phyloP scores from a whole-genome alignment of 2,113 vertebrate genomes.

The Bucco capensis region DNA sequence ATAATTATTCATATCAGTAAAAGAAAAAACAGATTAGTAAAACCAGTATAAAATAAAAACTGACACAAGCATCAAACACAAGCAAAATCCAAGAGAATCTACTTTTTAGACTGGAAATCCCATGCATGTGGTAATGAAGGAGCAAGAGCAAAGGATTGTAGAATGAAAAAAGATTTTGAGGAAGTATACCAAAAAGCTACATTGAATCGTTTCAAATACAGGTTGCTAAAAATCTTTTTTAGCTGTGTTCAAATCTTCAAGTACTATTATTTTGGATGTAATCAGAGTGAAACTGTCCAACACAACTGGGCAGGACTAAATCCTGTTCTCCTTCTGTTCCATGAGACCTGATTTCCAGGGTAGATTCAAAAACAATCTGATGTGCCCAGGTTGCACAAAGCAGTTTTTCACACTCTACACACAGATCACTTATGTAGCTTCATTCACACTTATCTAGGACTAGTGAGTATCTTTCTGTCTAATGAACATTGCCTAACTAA shows the following conservation, averaged over 20 bases:
- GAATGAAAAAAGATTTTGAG: not conserved
- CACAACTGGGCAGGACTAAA: not conserved
- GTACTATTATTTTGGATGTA: not conserved
- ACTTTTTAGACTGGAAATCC: not conserved
- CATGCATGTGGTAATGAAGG: not conserved
- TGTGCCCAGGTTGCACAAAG: not conserved
- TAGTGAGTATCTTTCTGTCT: not conserved
- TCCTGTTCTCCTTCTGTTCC: not conserved
- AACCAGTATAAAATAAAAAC: not conserved
- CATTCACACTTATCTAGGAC: not conserved
- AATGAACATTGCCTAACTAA: not conserved
- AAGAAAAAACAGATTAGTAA: not conserved
- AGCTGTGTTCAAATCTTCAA: not conserved
- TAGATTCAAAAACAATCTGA: not conserved
- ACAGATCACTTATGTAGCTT: not conserved
- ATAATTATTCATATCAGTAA: not conserved
- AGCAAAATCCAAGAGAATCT: not conserved
- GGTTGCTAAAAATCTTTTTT: not conserved
- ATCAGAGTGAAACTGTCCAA: not conserved
- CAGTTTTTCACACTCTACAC: not conserved
- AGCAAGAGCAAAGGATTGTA: not conserved
- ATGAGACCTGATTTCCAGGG: not conserved
- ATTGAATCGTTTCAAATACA: not conserved
- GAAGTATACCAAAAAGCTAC: not conserved
- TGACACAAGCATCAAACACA: not conserved